Evolutionary conservation across 2,888 invertebrate species (phyloP).

Genomic region (Volucella zonaria): DNA sequence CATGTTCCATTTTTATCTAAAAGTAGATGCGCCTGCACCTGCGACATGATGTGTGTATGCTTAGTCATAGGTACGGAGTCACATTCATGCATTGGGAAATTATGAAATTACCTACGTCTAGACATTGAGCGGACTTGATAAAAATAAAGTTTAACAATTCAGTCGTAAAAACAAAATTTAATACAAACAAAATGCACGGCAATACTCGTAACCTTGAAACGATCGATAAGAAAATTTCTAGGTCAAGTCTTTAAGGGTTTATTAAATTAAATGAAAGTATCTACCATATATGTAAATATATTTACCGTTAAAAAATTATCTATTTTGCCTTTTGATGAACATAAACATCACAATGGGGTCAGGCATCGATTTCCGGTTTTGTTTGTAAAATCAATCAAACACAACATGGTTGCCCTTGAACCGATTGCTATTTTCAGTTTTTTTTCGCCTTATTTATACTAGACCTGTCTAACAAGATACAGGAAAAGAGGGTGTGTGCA

Average conservation of each 20-base stretch:
- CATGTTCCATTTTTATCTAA: too few relatives aligned
- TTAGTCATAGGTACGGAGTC: background rate
- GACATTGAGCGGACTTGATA: slow-evolving; percentile 9
- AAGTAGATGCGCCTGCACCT: background rate
- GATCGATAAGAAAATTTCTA: background rate
- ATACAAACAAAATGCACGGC: background rate
- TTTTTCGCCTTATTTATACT: too few relatives aligned
- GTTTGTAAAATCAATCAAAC: too few relatives aligned
- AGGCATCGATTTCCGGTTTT: too few relatives aligned
- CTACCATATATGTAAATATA: too few relatives aligned
- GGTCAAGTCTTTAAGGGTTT: background rate
- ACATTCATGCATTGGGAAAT: slow-evolving; percentile 14
- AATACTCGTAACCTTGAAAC: background rate
- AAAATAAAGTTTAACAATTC: slow-evolving; percentile 10
- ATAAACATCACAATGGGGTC: background rate
- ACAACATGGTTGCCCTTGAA: too few relatives aligned
- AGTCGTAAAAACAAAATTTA: background rate
- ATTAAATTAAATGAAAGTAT: background rate
- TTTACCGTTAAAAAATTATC: background rate
- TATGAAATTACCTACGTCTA: background rate
- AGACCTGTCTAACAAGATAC: too few relatives aligned
- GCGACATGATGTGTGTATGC: background rate
- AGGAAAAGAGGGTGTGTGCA: too few relatives aligned
- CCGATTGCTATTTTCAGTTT: too few relatives aligned
- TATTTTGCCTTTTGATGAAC: background rate